These are phyloP conservation scores for Vannuccia rotundouncinata DNA, from an alignment of 2,888 invertebrate species.

Conservation along the genomic window DNA sequence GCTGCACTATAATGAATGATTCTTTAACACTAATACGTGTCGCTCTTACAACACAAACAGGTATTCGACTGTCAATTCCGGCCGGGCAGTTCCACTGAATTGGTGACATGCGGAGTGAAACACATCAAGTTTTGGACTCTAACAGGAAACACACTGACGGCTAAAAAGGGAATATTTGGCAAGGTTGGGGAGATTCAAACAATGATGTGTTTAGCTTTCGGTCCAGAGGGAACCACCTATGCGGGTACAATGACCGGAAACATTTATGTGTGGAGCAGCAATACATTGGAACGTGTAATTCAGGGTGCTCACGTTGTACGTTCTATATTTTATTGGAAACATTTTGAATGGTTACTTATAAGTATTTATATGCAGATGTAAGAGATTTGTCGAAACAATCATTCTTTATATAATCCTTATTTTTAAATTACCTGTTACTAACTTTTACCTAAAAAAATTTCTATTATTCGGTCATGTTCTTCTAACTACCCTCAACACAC, in stretches of 20 bases:
- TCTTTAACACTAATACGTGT: constrained; percentile 15
- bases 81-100: constrained; percentile 44
- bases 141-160: constrained; percentile 54
- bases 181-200: constrained; percentile 56
- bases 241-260: constrained; percentile 57
- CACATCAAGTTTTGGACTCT: constrained; percentile 57
- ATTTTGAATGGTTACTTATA: no score
- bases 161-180: constrained; percentile 50
- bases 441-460: no score
- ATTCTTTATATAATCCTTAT: no score
- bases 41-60: constrained; percentile 43
- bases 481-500: constrained; percentile 35
- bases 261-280: constrained; percentile 56
- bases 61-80: constrained; percentile 56
- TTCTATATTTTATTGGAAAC: no score
- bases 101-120: constrained; percentile 56
- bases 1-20: not conserved
- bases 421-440: no score
- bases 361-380: no score
- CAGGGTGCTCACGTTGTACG: constrained; percentile 54
- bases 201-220: constrained; percentile 52
- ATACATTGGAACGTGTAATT: constrained; percentile 49
- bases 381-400: no score
- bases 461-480: no score
- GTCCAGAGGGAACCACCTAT: constrained; percentile 49